Evolutionary conservation across 1,140 invertebrate genomes (phyloP).

Genomic region (Leucophenga varia): DNA sequence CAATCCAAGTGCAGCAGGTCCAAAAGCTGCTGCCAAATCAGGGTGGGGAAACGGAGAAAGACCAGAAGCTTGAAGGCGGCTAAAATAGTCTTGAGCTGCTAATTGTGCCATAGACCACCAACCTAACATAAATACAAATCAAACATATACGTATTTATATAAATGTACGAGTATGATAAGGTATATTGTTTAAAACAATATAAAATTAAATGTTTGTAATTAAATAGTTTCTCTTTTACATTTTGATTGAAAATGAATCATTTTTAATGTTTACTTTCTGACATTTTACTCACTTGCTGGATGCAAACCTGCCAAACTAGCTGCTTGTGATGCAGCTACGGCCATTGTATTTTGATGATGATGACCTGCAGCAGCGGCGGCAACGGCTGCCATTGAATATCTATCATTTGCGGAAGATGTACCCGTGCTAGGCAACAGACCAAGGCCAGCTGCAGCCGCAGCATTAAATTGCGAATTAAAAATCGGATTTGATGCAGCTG

Average conservation of each 20-base stretch:
- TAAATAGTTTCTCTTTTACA: no score
- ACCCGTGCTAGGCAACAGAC: slow-evolving; percentile 48
- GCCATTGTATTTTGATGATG: slow-evolving; percentile 73
- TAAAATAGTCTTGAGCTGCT: slow-evolving; percentile 81
- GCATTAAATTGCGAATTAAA: slow-evolving; percentile 56
- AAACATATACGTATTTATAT: not conserved
- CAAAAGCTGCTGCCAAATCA: slow-evolving; percentile 50
- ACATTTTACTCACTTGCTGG: slow-evolving; percentile 65
- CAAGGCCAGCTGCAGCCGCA: slow-evolving; percentile 58
- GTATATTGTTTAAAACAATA: slow-evolving; percentile 10
- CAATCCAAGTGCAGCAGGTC: slow-evolving; percentile 58
- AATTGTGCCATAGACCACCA: slow-evolving; percentile 89
- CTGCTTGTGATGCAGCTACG: slow-evolving; percentile 78
- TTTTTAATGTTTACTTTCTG: slow-evolving; percentile 17
- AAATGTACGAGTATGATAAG: not conserved
- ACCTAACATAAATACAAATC: slow-evolving; percentile 57
- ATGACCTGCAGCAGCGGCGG: slow-evolving; percentile 60
- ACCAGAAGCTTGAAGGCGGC: slow-evolving; percentile 74
- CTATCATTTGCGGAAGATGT: slow-evolving; percentile 36
- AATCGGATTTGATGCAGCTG: slow-evolving; percentile 53
- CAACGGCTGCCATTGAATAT: slow-evolving; percentile 51
- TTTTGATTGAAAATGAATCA: no score
- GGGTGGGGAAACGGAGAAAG: slow-evolving; percentile 66
- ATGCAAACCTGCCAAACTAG: slow-evolving; percentile 69
- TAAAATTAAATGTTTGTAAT: not conserved